phyloP scores from a whole-genome alignment of 2,888 invertebrate species.

The Drosophila borealis region DNA sequence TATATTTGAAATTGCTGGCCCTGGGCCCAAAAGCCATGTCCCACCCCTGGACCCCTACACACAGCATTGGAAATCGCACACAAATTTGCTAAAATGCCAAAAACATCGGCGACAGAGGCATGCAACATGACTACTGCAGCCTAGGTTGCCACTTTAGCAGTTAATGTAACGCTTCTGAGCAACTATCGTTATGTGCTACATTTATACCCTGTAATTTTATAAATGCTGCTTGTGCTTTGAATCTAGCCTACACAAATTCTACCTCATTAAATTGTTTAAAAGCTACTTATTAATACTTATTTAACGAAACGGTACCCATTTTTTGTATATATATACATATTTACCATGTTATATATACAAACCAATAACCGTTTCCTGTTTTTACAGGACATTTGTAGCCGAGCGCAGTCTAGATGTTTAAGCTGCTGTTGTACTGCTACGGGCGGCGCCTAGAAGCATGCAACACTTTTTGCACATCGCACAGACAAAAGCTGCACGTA shows the following conservation, averaged over 20 bases:
- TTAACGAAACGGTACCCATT: too few relatives aligned
- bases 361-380: neutral
- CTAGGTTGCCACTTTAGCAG: constrained; percentile 41
- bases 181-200: constrained; percentile 31
- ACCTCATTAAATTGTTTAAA: too few relatives aligned
- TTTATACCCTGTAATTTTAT: constrained; percentile 31
- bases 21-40: constrained; percentile 24
- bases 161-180: constrained; percentile 61
- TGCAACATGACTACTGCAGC: constrained; percentile 30
- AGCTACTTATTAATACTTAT: too few relatives aligned
- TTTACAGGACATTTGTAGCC: neutral
- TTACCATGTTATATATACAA: neutral
- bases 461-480: constrained; percentile 52
- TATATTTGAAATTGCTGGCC: constrained; percentile 35
- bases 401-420: neutral
- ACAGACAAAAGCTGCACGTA: constrained; percentile 7
- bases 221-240: neutral
- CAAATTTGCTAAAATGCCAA: constrained; percentile 63
- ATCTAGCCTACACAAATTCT: too few relatives aligned
- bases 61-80: constrained; percentile 54
- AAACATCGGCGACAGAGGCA: constrained; percentile 44
- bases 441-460: constrained; percentile 37
- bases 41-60: constrained; percentile 1
- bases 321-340: too few relatives aligned
- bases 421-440: constrained; percentile 3